phyloP scores from a whole-genome alignment of 2,113 vertebrate genomes.

The Pogonocichla stellata region DNA sequence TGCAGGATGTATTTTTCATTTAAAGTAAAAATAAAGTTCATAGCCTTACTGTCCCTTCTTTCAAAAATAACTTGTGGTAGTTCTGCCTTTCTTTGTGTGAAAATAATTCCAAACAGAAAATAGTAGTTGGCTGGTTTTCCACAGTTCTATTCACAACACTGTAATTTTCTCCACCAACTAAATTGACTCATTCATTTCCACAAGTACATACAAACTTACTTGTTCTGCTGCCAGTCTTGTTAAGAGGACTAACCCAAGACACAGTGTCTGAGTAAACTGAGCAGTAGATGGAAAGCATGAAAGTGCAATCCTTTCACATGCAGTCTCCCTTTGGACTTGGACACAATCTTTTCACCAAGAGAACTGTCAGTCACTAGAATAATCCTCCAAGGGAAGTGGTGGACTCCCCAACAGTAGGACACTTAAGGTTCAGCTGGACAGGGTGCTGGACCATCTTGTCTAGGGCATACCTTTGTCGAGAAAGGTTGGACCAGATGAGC shows the following conservation, averaged over 20 bases:
- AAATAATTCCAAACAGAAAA: constrained; percentile 27
- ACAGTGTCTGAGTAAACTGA: neutral
- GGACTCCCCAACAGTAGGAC: neutral
- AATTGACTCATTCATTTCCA: constrained; percentile 50
- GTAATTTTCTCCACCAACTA: constrained; percentile 47
- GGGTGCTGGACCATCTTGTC: neutral
- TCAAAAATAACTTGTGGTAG: neutral
- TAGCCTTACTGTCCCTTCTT: neutral
- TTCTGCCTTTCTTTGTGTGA: constrained; percentile 5
- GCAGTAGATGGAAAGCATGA: neutral
- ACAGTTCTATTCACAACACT: constrained; percentile 12
- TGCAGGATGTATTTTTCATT: neutral
- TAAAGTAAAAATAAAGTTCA: constrained; percentile 3
- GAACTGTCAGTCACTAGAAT: neutral
- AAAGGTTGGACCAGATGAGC: neutral
- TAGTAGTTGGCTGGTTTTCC: constrained; percentile 40
- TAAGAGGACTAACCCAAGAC: neutral
- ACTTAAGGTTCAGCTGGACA: neutral
- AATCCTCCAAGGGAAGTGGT: neutral
- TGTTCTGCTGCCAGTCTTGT: neutral
- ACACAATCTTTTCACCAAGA: neutral
- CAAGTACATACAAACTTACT: constrained; percentile 15
- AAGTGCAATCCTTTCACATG: neutral
- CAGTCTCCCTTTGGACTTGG: neutral
- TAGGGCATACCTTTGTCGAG: neutral